Percentiles rank a stretch among this genome's conserved stretches.
phyloP scores from a whole-genome alignment of 2,888 invertebrate species.

The Terebella lapidaria region DNA sequence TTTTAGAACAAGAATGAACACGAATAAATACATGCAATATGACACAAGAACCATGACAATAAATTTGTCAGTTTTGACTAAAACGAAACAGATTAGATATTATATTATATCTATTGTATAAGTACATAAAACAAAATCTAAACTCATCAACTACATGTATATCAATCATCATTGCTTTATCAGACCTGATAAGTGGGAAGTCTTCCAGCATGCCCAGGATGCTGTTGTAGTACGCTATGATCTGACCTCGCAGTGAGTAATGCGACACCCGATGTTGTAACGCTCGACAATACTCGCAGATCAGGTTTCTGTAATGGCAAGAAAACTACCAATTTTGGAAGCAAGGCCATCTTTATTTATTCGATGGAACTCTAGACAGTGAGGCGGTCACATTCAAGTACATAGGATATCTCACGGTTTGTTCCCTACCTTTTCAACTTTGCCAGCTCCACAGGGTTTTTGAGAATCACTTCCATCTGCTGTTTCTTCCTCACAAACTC shows the following conservation, averaged over 20 bases:
- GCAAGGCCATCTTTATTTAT: neutral
- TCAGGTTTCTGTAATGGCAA: slow-evolving; percentile 25
- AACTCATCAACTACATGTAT: too few relatives aligned
- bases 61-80: too few relatives aligned
- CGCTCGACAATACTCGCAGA: slow-evolving; percentile 41
- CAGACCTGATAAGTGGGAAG: slow-evolving; percentile 50
- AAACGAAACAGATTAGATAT: too few relatives aligned
- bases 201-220: slow-evolving; percentile 42
- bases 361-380: too few relatives aligned
- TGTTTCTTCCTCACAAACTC: slow-evolving; percentile 44
- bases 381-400: neutral
- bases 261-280: slow-evolving; percentile 42
- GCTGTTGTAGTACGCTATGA: slow-evolving; percentile 49
- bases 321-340: neutral
- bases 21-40: too few relatives aligned
- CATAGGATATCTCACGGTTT: too few relatives aligned
- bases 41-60: too few relatives aligned
- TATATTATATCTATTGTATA: too few relatives aligned
- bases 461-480: slow-evolving; percentile 36
- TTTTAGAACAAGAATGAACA: too few relatives aligned
- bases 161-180: too few relatives aligned
- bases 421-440: slow-evolving; percentile 44
- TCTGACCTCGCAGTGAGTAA: slow-evolving; percentile 46
- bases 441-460: slow-evolving; percentile 44
- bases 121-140: too few relatives aligned